phyloP scores from a whole-genome alignment of 30 jellyfish, hydroid and myxozoan species.

The Euphysa ruthae region DNA sequence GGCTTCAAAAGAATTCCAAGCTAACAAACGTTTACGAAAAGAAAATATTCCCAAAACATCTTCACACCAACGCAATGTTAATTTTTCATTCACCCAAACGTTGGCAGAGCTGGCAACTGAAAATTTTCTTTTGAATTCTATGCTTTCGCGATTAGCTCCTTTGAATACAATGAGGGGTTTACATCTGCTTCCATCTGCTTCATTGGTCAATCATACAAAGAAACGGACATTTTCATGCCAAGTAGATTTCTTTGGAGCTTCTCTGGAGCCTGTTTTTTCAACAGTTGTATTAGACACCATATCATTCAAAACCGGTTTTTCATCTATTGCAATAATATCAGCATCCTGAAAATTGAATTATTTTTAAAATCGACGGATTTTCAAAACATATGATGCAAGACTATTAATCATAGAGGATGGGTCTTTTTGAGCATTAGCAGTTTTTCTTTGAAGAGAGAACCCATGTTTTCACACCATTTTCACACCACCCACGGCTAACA shows the following conservation, averaged over 20 bases:
- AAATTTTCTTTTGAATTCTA: slow-evolving; percentile 10
- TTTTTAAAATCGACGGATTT: background rate
- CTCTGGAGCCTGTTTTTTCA: background rate
- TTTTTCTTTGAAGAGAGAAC: background rate
- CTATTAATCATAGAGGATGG: background rate
- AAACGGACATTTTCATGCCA: slow-evolving; percentile 6
- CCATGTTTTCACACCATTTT: background rate
- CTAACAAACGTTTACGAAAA: slow-evolving; percentile 31
- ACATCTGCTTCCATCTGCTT: background rate
- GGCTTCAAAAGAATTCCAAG: slow-evolving; percentile 56
- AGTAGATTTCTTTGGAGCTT: slow-evolving; percentile 17
- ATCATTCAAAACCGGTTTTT: background rate
- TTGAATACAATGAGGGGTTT: slow-evolving; percentile 40
- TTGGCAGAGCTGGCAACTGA: slow-evolving; percentile 26
- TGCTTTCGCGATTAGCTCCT: slow-evolving; percentile 45
- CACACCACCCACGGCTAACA: background rate
- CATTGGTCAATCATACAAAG: background rate
- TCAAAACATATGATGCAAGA: background rate
- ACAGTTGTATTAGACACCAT: background rate
- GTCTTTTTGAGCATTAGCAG: background rate
- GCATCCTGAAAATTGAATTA: background rate
- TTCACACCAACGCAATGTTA: background rate
- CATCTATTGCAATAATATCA: background rate
- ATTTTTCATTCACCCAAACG: slow-evolving; percentile 30
- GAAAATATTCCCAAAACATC: slow-evolving; percentile 22